Evolutionary conservation across 2,113 vertebrate genomes (phyloP), one percentile per base, ranked within the genome.

Genomic region (Archilochus colubris): DNA sequence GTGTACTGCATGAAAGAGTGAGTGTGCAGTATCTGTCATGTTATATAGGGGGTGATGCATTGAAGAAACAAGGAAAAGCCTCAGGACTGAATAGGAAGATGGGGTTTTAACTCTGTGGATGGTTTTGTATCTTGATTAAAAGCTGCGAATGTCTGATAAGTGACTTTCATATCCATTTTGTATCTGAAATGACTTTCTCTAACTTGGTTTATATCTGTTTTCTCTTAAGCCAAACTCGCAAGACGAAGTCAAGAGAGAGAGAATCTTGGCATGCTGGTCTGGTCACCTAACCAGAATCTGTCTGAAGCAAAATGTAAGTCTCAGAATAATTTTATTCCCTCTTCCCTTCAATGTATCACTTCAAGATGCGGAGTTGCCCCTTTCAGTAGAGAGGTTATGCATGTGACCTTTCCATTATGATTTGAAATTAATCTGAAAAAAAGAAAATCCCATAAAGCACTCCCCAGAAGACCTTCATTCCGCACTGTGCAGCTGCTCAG

Each of bases 211-310:
- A 24, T 95, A 57, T 97, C 64, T 97, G 82, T 88, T 97, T 97
- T 94, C 81, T 89, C 63, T 81, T 85, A 93, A 97, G 97, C 97
- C 98, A 99, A 99, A 70, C 97, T 99, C 31, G 98, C 98, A 80
- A 98, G 98, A 88, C 97, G 98, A 19, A 98, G 98, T 97, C 99
- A 99, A 75, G 98, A 99, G 94, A 97, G 98, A 68, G 99, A 99
- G 63, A 99, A 99, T 94, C 98, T 99, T 3, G 99, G 99, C 70
- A 99, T 99, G 99, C 92, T 99, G 97, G 99, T 99, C 64, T 99
- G 99, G 99, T 99, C 99, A 43, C 99, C 99, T 54, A 99, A 98
- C 97, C 98, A 98, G 93, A 98, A 97, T 89, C 97, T 99, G 44
- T 98, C 99, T 59, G 99, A 99, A 95, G 98, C 98, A 90, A 99